Evolutionary conservation across 2,113 vertebrate genomes (phyloP).

Genomic region (Stomatorhinus ivindoensis): DNA sequence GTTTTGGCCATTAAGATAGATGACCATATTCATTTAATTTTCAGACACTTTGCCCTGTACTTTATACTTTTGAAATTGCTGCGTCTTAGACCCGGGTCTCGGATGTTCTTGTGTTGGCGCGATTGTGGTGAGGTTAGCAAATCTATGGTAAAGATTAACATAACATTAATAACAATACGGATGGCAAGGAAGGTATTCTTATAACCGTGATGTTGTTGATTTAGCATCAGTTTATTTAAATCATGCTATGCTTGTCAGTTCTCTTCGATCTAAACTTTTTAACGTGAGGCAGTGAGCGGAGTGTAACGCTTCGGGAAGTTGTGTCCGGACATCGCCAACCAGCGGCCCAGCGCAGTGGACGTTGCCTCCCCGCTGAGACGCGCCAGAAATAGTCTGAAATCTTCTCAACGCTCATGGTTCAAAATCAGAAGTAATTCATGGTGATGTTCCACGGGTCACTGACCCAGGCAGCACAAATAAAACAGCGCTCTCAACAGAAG

Average conservation of each 20-base stretch:
- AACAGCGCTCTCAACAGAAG: not conserved
- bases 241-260: not conserved
- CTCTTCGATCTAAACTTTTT: not conserved
- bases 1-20: not conserved
- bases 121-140: not conserved
- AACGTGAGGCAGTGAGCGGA: not conserved
- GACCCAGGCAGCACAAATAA: not conserved
- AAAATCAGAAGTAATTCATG: not conserved
- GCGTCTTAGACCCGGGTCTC: not conserved
- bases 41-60: not conserved
- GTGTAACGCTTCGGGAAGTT: not conserved
- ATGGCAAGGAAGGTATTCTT: not conserved
- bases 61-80: not conserved
- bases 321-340: not conserved
- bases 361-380: not conserved
- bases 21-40: not conserved
- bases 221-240: not conserved
- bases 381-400: not conserved
- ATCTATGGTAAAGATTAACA: not conserved
- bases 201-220: not conserved
- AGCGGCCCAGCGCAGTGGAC: not conserved
- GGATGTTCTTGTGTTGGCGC: not conserved
- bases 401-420: not conserved
- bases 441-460: not conserved
- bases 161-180: not conserved